These are phyloP conservation scores for Linepithema humile DNA, from an alignment of 1,140 invertebrate genomes.

Conservation along the genomic window DNA sequence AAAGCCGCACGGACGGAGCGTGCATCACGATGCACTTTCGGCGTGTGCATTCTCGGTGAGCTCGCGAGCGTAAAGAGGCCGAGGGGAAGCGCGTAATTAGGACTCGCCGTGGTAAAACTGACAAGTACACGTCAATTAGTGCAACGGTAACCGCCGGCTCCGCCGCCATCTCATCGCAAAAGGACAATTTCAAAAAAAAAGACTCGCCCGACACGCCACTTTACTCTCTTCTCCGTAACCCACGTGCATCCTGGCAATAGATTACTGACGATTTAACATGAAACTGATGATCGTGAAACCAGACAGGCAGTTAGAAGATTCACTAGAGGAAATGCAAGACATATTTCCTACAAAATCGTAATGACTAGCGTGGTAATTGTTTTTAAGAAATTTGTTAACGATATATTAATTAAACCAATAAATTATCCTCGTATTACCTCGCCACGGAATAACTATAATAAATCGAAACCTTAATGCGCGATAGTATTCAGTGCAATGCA, in stretches of 20 bases:
- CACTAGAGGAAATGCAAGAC: neutral
- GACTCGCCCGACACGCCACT: slow-evolving; percentile 19
- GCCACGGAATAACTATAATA: neutral
- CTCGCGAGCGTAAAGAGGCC: slow-evolving; percentile 45
- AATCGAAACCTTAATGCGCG: neutral
- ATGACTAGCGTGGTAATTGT: neutral
- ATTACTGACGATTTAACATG: neutral
- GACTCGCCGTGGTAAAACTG: slow-evolving; percentile 60
- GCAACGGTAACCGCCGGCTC: slow-evolving; percentile 24
- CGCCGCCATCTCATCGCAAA: slow-evolving; percentile 10
- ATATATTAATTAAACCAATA: no score
- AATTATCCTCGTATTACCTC: neutral
- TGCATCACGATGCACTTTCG: neutral
- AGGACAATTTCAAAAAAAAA: slow-evolving; percentile 31
- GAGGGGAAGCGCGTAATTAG: slow-evolving; percentile 65
- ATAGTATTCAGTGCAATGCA: neutral
- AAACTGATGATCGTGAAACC: neutral
- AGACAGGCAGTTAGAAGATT: neutral
- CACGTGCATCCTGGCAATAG: neutral
- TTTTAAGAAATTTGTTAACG: no score
- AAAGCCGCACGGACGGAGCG: slow-evolving; percentile 7
- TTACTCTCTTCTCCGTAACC: slow-evolving; percentile 1
- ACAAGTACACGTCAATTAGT: slow-evolving; percentile 70
- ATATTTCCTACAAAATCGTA: neutral
- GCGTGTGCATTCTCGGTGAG: slow-evolving; percentile 21